These are phyloP conservation scores for Zeugodacus cucurbitae DNA, from an alignment of 1,140 invertebrate genomes.

Conservation along the genomic window DNA sequence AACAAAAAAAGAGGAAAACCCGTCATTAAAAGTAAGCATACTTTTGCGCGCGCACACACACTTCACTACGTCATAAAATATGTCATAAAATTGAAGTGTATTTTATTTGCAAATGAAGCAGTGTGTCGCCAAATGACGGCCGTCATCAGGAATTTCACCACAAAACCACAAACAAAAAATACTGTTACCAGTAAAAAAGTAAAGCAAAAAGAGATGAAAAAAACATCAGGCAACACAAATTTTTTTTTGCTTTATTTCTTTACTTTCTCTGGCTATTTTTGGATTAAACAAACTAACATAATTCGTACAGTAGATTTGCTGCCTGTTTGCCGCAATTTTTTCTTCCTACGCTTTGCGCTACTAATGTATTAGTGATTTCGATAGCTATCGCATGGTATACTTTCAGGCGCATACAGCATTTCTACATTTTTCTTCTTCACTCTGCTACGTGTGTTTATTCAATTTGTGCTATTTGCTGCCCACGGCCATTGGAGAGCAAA, in stretches of 20 bases:
- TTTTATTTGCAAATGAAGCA: constrained; percentile 8
- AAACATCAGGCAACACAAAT: not conserved
- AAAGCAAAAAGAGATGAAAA: not conserved
- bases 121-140: not conserved
- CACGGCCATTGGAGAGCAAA: not conserved
- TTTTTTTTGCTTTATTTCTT: not conserved
- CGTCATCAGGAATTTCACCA: not conserved
- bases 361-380: not conserved
- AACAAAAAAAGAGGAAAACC: not conserved
- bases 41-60: not conserved
- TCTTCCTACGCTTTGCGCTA: not conserved
- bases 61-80: constrained; percentile 13
- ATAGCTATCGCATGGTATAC: not conserved
- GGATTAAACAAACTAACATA: not conserved
- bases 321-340: not conserved
- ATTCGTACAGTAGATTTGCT: not conserved
- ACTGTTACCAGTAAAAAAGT: not conserved
- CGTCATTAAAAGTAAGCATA: constrained; percentile 10
- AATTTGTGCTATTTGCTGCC: constrained; percentile 1
- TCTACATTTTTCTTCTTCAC: not conserved
- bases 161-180: not conserved
- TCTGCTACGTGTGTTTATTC: not conserved
- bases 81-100: not conserved
- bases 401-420: not conserved
- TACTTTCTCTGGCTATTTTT: not conserved